Percentiles rank a stretch among this genome's conserved stretches.
phyloP scores from a whole-genome alignment of 2,888 invertebrate genomes.

The Drosophila mayaguana region DNA sequence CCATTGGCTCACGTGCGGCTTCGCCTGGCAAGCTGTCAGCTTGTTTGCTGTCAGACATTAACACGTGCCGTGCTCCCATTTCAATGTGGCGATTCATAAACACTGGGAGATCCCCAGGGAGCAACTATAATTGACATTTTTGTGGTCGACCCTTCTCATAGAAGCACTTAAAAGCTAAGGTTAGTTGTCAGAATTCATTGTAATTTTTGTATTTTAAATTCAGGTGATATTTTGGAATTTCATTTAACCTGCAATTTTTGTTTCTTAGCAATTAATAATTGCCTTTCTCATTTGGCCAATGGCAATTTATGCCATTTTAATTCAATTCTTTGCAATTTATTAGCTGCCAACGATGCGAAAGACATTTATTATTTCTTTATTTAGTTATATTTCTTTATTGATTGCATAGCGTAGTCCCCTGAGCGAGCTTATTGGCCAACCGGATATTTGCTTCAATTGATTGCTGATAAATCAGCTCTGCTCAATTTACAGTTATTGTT shows the following conservation, averaged over 20 bases:
- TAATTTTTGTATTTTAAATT: background rate
- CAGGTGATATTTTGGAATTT: background rate
- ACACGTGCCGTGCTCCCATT: constrained; percentile 16
- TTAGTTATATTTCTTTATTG: constrained; percentile 11
- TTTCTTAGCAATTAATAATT: background rate
- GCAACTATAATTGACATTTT: constrained; percentile 1
- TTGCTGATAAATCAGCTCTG: constrained; percentile 20
- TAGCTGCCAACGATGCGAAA: background rate
- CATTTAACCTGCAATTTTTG: background rate
- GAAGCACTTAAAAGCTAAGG: constrained; percentile 4
- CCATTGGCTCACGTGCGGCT: background rate
- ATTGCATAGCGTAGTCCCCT: constrained; percentile 7
- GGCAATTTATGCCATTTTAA: background rate
- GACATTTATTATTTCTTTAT: constrained; percentile 3
- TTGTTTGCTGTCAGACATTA: constrained; percentile 22
- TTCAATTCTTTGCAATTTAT: background rate
- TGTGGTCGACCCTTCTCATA: constrained; percentile 45
- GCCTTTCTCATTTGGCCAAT: background rate
- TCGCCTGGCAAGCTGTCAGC: constrained; percentile 36
- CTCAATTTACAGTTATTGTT: constrained; percentile 34
- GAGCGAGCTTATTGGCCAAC: background rate
- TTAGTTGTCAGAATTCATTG: constrained; percentile 18
- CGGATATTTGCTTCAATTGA: constrained; percentile 28
- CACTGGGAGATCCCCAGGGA: background rate
- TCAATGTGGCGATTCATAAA: constrained; percentile 30